These are phyloP conservation scores for Anas bahamensis DNA, from an alignment of 2,797 vertebrate genomes.

Conservation along the genomic window DNA sequence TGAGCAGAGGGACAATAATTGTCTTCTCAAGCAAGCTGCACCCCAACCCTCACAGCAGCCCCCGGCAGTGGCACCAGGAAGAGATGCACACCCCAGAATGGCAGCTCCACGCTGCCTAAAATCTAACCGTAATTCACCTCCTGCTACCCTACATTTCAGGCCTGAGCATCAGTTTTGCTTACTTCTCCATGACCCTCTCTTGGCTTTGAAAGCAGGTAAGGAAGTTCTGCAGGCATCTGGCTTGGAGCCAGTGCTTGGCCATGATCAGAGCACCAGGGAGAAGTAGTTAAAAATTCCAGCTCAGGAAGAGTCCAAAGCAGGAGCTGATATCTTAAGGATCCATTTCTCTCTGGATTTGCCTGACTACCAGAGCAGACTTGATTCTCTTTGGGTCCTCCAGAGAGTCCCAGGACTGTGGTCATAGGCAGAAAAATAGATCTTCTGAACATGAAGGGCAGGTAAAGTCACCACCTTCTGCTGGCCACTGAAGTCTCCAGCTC, in stretches of 20 bases:
- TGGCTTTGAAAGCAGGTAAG: neutral
- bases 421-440: neutral
- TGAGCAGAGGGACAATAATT: slow-evolving; percentile 51
- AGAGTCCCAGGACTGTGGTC: neutral
- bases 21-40: neutral
- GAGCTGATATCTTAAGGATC: neutral
- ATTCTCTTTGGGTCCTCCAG: neutral
- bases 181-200: neutral
- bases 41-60: neutral
- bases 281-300: neutral
- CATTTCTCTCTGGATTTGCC: neutral
- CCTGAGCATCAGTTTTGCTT: neutral
- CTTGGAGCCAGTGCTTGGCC: neutral
- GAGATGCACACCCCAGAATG: too few relatives aligned
- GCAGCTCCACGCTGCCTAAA: too few relatives aligned
- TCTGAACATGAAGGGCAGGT: neutral
- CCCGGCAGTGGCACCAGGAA: too few relatives aligned
- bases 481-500: neutral
- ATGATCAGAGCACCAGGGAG: neutral
- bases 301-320: neutral
- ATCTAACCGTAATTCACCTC: too few relatives aligned
- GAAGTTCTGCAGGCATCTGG: neutral
- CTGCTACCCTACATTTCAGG: too few relatives aligned
- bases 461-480: neutral
- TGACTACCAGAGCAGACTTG: neutral